Base-by-base conservation (phyloP, 2,888 invertebrate genomes). In the Geophilus truncorum region DNA sequence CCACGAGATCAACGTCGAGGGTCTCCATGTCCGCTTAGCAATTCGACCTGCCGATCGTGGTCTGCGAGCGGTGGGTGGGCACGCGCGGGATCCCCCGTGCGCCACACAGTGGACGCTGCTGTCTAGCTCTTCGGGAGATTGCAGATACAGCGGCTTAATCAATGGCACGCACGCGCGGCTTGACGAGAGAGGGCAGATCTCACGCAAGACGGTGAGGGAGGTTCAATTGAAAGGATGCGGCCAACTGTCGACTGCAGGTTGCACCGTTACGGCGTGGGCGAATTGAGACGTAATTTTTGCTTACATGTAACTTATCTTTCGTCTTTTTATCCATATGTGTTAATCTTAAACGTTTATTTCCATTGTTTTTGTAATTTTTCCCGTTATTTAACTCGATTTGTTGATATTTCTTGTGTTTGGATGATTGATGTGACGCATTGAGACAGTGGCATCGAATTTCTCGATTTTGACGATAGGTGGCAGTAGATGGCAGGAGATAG, bases 51-150 rank as follows among this genome's bases (percentile, higher is more conserved):
- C 15, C 3, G 25, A 70, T 70, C 23, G 70, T 25, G 70, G 70
- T 70, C 9, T 70, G 70, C 70, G 70, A 70, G 70, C 70, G 70
- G 28, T 70, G 70, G 70, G 70, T 25, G 70, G 70, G 70, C 70
- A 28, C 70, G 70, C 70, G 23, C 70, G 70, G 70, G 70, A 28
- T 70, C 70, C 70, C 70, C 70, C 70, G 70, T 70, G 70, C 70
- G 70, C 70, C 70, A 70, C 70, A 70, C 70, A 70, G 70, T 70
- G 70, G 70, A 70, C 70, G 70, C 70, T 70, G 70, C 70, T 70
- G 70, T 70, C 70, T 70, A 70, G 70, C 70, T 70, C 28, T 6
- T 25, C 28, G 28, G 70, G 10, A 25, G 70, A 70, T 70, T 70
- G 70, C 70, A 70, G 70, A 70, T 70, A 28, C 70, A 25, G 70